Evolutionary conservation across 2,113 vertebrate genomes (phyloP), one percentile per base, ranked within the genome.

Genomic region (Glaucidium brasilianum): DNA sequence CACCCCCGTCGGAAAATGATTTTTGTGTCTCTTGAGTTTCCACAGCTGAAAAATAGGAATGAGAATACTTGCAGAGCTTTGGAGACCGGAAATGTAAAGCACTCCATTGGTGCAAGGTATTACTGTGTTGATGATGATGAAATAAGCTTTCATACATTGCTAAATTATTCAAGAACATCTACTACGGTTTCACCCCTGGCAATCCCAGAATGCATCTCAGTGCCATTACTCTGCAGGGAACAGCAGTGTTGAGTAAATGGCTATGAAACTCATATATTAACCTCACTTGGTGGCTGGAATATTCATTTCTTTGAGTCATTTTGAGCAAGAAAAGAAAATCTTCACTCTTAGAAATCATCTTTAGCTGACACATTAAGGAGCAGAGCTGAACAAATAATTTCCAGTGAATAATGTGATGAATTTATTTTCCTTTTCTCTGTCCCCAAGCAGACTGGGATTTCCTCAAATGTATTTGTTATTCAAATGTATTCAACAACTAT

Each of bases 81-180:
- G 77, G 91, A 95, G 89, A 75, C 43, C 89, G 64, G 84, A 82
- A 78, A 73, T 29, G 58, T 41, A 94, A 90, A 96, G 80, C 80
- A 90, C 62, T 92, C 66, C 77, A 37, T 69, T 66, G 91, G 91
- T 90, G 95, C 96, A 94, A 96, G 95, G 92, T 94, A 96, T 95
- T 94, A 88, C 80, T 73, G 53, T 75, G 92, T 66, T 96, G 95
- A 94, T 97, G 97, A 91, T 94, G 96, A 96, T 95, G 93, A 95
- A 97, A 96, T 94, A 96, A 96, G 95, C 95, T 97, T 96, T 97
- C 93, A 96, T 73, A 96, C 55, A 67, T 69, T 77, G 41, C 95
- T 97, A 96, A 97, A 97, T 97, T 97, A 97, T 97, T 97, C 96
- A 97, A 76, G 74, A 96, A 87, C 84, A 79, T 95, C 95, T 85